phyloP scores from a whole-genome alignment of 2,113 vertebrate genomes.

The Sigmodon hispidus region DNA sequence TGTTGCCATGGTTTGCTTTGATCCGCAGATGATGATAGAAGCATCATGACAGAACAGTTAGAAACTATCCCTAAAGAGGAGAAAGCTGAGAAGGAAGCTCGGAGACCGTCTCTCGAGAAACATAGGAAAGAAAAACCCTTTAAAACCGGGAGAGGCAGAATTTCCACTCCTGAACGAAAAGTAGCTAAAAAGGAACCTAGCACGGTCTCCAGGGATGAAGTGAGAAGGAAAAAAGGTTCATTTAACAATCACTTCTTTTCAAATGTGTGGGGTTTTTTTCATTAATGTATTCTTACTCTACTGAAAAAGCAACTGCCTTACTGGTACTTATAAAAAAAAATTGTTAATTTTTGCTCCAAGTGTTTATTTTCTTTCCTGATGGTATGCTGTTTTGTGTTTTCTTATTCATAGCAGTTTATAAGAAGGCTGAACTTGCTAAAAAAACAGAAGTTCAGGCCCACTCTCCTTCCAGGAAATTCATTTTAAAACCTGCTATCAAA shows the following conservation, averaged over 20 bases:
- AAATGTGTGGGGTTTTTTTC: constrained; percentile 59
- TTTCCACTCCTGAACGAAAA: constrained; percentile 98
- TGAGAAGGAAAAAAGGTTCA: constrained; percentile 99
- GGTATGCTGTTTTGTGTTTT: constrained; percentile 88
- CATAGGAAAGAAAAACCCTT: constrained; percentile 92
- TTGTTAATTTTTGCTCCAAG: constrained; percentile 77
- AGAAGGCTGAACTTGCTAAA: constrained; percentile 97
- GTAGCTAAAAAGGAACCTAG: constrained; percentile 94
- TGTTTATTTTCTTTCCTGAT: constrained; percentile 86
- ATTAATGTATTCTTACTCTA: constrained; percentile 71
- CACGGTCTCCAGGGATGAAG: constrained; percentile 95
- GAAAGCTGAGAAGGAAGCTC: constrained; percentile 90
- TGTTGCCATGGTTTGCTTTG: constrained; percentile 88
- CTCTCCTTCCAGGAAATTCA: constrained; percentile 96
- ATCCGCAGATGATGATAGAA: constrained; percentile 96
- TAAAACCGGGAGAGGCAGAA: constrained; percentile 92
- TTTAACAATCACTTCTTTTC: constrained; percentile 86
- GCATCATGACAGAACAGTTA: constrained; percentile 95
- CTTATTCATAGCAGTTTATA: constrained; percentile 94
- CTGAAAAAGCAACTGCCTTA: constrained; percentile 72
- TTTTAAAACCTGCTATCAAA: constrained; percentile 94
- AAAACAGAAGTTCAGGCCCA: constrained; percentile 96
- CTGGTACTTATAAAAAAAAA: constrained; percentile 58
- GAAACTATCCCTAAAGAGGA: constrained; percentile 92
- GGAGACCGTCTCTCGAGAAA: constrained; percentile 91